These are phyloP conservation scores for Heliconius charithonia DNA, from an alignment of 2,888 invertebrate genomes.

Conservation along the genomic window DNA sequence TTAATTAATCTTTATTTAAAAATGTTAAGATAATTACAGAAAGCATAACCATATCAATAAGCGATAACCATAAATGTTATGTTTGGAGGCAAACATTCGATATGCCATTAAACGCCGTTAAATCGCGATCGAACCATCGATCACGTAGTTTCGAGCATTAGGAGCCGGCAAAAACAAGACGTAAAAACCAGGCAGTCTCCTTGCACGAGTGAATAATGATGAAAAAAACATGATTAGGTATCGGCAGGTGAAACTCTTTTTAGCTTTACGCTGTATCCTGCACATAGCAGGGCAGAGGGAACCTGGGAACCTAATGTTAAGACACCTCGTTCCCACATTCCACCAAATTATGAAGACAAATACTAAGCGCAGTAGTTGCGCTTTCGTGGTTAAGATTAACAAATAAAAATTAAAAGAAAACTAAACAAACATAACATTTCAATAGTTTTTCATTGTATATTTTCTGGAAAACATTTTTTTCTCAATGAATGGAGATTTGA, in stretches of 20 bases:
- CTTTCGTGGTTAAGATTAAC: too few relatives aligned
- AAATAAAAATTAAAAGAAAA: too few relatives aligned
- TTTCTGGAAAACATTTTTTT: neutral
- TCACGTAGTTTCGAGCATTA: slow-evolving; percentile 29
- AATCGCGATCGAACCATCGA: slow-evolving; percentile 35
- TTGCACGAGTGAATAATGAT: slow-evolving; percentile 28
- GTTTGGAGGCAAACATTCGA: slow-evolving; percentile 28
- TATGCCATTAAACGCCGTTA: slow-evolving; percentile 37
- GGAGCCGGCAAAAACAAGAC: too few relatives aligned
- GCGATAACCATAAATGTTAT: slow-evolving; percentile 26
- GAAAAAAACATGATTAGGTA: neutral
- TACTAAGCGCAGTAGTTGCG: too few relatives aligned
- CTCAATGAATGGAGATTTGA: neutral
- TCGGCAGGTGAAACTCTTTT: slow-evolving; percentile 22
- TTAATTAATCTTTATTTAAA: too few relatives aligned
- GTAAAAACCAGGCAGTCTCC: slow-evolving; percentile 24
- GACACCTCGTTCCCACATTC: too few relatives aligned
- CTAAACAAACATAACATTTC: too few relatives aligned
- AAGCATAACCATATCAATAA: slow-evolving; percentile 14
- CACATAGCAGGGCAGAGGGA: too few relatives aligned
- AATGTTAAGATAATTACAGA: neutral
- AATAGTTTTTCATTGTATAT: too few relatives aligned
- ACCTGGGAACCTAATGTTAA: too few relatives aligned
- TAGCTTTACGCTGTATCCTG: neutral
- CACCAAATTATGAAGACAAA: too few relatives aligned